phyloP scores from a whole-genome alignment of 2,797 vertebrate genomes.

The Amniataba percoides region DNA sequence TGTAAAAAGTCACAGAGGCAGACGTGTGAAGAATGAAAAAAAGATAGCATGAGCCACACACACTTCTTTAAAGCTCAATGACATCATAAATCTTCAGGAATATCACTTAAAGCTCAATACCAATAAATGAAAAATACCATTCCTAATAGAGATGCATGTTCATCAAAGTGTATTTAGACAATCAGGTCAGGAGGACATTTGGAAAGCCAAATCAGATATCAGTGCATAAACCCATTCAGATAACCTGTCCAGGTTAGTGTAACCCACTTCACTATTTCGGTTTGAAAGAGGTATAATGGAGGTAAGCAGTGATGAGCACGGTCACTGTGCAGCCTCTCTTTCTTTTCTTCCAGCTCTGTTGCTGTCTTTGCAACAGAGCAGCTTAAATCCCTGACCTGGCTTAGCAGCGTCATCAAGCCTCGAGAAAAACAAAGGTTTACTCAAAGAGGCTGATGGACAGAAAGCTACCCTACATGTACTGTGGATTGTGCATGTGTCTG shows the following conservation, averaged over 20 bases:
- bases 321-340: conserved; percentile 2
- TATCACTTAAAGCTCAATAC: background rate
- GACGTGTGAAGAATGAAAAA: background rate
- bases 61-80: background rate
- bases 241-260: conserved; percentile 13
- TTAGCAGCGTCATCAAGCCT: conserved; percentile 30
- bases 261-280: conserved; percentile 13
- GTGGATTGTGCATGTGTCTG: background rate
- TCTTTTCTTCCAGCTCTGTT: background rate
- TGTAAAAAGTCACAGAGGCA: background rate
- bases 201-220: conserved; percentile 24
- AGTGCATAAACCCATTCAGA: conserved; percentile 30
- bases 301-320: background rate
- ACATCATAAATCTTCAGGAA: no score
- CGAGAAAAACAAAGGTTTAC: conserved; percentile 31
- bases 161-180: conserved; percentile 4
- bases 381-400: conserved; percentile 31
- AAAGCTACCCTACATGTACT: background rate
- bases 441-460: conserved; percentile 19
- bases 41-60: background rate
- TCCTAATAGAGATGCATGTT: no score
- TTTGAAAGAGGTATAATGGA: conserved; percentile 1
- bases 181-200: background rate
- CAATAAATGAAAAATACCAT: no score
- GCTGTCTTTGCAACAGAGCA: conserved; percentile 27